Evolutionary conservation across 2,888 invertebrate genomes (phyloP), one percentile per base, ranked within the genome.

Genomic region (Euphydryas editha): DNA sequence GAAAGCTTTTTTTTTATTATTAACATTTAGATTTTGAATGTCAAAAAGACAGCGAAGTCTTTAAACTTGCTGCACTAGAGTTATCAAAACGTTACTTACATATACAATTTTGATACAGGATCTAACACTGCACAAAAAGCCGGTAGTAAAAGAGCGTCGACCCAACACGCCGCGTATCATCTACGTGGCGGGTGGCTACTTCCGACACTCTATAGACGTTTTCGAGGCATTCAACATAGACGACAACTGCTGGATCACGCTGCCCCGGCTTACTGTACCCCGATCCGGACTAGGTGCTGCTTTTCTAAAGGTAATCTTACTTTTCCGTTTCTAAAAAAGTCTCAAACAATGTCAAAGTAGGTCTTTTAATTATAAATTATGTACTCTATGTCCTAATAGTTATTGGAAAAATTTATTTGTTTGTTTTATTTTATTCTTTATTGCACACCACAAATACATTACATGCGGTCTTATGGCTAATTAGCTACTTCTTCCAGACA

Each of bases 141-240:
- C 97, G 0, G 94, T 95, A 36, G 97, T 97, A 5, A 97, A 97
- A 77, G 97, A 98, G 80, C 92, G 98, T 67, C 95, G 96, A 57
- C 98, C 98, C 18, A 97, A 97, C 84, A 96, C 97, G 37, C 97
- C 98, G 0, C 94, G 97, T 64, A 96, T 98, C 72, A 97, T 98
- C 73, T 98, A 98, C 87, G 95, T 98, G 49, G 98, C 97, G 13
- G 98, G 98, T 15, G 98, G 98, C 0, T 98, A 98, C 87, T 95
- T 95, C 74, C 93, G 96, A 68, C 96, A 98, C 81, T 98, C 98
- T 0, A 92, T 98, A 68, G 97, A 97, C 83, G 94, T 96, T 70
- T 93, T 98, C 78, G 98, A 98, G 84, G 97, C 97, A 0, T 98
- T 96, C 84, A 98, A 98, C 85, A 95, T 97, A 15, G 96, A 97